phyloP scores from a whole-genome alignment of 2,113 vertebrate species.

The Urocitellus parryii region DNA sequence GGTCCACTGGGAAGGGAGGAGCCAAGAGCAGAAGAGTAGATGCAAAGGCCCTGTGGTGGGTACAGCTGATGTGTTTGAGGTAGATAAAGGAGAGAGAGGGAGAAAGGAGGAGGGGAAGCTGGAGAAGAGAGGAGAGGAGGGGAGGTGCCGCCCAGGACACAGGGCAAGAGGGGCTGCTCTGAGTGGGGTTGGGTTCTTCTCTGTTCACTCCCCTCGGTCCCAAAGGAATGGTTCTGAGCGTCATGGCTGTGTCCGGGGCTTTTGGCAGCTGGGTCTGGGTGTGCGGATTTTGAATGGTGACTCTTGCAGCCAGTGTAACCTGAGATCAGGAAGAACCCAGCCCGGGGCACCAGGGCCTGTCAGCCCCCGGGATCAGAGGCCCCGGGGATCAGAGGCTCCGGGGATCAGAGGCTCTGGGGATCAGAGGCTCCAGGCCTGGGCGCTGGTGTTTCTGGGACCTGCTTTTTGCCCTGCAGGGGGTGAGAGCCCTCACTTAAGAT shows the following conservation, averaged over 20 bases:
- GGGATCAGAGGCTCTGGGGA: too few species aligned
- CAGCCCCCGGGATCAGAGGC: background rate
- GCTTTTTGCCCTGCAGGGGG: background rate
- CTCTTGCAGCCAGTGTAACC: too few species aligned
- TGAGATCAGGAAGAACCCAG: background rate
- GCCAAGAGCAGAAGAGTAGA: background rate
- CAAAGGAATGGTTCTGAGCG: background rate
- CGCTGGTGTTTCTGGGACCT: accelerated
- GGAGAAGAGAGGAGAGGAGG: accelerated
- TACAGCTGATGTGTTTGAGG: background rate
- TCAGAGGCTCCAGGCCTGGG: background rate
- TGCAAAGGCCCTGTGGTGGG: background rate
- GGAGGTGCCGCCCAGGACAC: accelerated
- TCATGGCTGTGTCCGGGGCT: background rate
- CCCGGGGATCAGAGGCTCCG: background rate
- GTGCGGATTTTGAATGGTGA: background rate
- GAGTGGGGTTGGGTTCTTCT: background rate
- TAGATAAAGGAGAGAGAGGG: too few species aligned
- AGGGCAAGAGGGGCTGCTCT: accelerated
- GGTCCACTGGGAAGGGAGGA: background rate
- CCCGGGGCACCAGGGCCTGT: too few species aligned
- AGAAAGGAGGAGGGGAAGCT: background rate
- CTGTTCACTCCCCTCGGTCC: accelerated
- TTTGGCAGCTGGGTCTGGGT: too few species aligned
- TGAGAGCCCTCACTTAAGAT: accelerated